Base-by-base conservation (phyloP, 2,797 vertebrate genomes). In the Cygnus olor region DNA sequence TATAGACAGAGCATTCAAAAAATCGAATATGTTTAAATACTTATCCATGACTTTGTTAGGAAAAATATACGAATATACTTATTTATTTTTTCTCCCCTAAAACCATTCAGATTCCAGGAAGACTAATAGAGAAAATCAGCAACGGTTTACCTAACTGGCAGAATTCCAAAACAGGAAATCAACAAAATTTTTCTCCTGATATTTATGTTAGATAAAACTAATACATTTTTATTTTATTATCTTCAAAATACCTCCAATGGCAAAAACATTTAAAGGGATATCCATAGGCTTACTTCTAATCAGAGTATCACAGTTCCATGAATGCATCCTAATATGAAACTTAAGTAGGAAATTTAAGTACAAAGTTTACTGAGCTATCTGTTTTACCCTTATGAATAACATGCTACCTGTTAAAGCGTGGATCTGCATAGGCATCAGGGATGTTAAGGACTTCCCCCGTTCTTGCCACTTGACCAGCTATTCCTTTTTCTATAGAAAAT, bases 401-500 rank as follows among this genome's bases (percentile, higher is more conserved):
- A 42, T 16, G 71, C 66, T 97, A 99, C 99, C 99, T 99, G 98
- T 99, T 99, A 97, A 99, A 99, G 96, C 99, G 99, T 36, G 99
- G 99, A 97, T 99, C 99, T 97, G 99, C 99, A 97, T 99, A 99
- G 98, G 99, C 99, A 95, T 99, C 99, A 85, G 99, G 99, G 97
- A 99, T 99, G 97, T 99, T 99, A 96, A 99, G 98, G 95, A 99
- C 99, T 97, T 99, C 99, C 94, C 99, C 99, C 54, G 99, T 99
- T 97, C 98, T 98, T 91, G 99, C 99, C 90, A 99, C 99, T 96
- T 99, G 99, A 71, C 99, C 99, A 82, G 99, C 99, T 91, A 99
- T 99, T 97, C 99, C 99, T 97, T 99, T 99, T 80, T 99, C 99
- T 97, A 99, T 99, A 89, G 99, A 99, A 98, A 99, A 99, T 98